Base-by-base conservation (phyloP, 64 coral and sea anemone species). In the Montipora sp. region DNA sequence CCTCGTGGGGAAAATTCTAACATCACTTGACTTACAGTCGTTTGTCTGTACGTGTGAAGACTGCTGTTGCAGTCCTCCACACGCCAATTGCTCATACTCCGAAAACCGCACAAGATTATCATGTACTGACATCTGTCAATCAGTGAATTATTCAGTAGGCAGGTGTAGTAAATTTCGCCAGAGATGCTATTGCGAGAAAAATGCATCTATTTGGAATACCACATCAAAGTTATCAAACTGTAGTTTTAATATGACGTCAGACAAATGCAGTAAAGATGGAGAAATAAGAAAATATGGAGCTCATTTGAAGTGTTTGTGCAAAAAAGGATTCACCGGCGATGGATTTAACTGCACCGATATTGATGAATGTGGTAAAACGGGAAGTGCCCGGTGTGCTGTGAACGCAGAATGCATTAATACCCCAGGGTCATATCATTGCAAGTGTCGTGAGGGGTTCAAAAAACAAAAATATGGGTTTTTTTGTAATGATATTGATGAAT, bases 171-270 rank as follows among this genome's bases (percentile, higher is more conserved):
- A 24, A 47, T 51, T 80, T 66, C 44, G 19, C n/a, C 77, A 47
- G 20, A 45, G 80, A 7, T 90, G 88, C 63, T 66, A 21, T 48
- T 90, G 88, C 10, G 21, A 27, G 48, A 51, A 45, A 1, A 80
- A 80, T 48, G 27, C 10, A 43, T 20, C 57, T 48, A 3, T 3
- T 12, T 11, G 22, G 19, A 46, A 57, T 57, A 57, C 16, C 19
- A 49, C 6, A 46, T 11, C 5, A 53, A 58, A 51, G 36, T 45
- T 19, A 47, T 72, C 48, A 67, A 92, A 92, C 19, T 93, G 91
- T 80, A 49, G 23, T 5, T 93, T 88, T 60, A 68, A 57, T n/a
- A 80, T 93, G 27, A 93, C 83, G 18, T 79, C 84, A 60, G n/a
- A 79, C 9, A 72, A 66, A 12, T 93, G 91, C 75, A 87, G 58